Evolutionary conservation across 2,113 vertebrate genomes (phyloP).

Genomic region (Anseranas semipalmata): DNA sequence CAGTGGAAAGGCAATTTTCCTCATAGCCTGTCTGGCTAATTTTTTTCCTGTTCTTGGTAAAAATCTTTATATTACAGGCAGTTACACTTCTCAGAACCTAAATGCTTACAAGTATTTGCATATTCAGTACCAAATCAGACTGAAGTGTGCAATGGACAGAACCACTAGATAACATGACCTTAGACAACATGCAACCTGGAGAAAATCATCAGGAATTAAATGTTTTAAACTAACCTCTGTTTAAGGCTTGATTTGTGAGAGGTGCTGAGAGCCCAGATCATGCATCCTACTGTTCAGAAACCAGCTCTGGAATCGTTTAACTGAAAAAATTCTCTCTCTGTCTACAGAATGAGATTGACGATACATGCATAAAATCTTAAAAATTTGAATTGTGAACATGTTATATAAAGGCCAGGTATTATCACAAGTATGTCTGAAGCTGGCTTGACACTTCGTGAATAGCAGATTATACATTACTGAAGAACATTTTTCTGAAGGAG

Average conservation of each 20-base stretch:
- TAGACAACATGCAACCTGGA: accelerated
- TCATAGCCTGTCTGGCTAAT: neutral
- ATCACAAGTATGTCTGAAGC: neutral
- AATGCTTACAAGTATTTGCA: neutral
- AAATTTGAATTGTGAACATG: neutral
- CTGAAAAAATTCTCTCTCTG: neutral
- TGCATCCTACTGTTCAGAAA: neutral
- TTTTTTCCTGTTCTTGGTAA: neutral
- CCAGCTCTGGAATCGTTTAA: neutral
- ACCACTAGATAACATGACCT: neutral
- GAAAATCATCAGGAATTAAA: neutral
- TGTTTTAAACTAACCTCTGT: neutral
- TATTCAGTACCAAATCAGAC: neutral
- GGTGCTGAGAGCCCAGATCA: neutral
- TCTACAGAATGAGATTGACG: neutral
- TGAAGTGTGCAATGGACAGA: neutral
- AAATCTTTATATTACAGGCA: neutral
- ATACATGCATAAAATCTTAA: neutral
- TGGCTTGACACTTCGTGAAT: neutral
- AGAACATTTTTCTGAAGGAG: neutral
- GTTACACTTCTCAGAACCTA: neutral
- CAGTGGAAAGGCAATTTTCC: neutral
- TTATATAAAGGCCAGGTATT: neutral
- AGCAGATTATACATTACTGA: neutral
- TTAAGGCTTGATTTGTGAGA: neutral